Conservation (phyloP, 2,888 invertebrate genomes). For the Trachelus iudaicus region DNA sequence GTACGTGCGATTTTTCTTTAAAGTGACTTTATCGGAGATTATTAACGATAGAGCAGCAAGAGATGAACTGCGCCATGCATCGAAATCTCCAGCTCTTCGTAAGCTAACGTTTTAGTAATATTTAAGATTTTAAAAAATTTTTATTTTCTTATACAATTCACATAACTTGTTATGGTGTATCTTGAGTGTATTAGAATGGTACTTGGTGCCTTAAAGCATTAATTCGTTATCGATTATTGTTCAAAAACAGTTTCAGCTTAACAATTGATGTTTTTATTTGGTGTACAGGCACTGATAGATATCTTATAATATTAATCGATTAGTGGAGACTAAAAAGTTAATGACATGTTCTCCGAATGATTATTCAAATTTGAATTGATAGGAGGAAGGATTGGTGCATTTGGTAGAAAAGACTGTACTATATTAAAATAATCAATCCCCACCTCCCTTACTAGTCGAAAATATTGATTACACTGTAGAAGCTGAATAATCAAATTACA, state of each 20-base stretch:
- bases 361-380: too few species aligned
- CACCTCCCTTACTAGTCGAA: neutral
- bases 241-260: neutral
- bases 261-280: neutral
- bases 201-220: too few species aligned
- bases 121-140: neutral
- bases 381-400: too few species aligned
- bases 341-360: too few species aligned
- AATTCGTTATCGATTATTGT: neutral
- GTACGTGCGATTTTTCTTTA: neutral
- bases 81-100: neutral
- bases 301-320: neutral
- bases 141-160: neutral
- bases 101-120: neutral
- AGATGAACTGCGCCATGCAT: neutral
- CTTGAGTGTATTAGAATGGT: neutral
- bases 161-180: neutral
- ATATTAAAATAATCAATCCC: neutral
- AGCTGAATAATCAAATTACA: neutral
- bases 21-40: neutral
- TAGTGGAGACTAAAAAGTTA: too few species aligned
- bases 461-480: neutral
- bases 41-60: neutral
- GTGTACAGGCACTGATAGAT: neutral
- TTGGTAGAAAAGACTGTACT: neutral